Conservation (phyloP, 1,140 invertebrate species). For the Nixonia krombeini region DNA sequence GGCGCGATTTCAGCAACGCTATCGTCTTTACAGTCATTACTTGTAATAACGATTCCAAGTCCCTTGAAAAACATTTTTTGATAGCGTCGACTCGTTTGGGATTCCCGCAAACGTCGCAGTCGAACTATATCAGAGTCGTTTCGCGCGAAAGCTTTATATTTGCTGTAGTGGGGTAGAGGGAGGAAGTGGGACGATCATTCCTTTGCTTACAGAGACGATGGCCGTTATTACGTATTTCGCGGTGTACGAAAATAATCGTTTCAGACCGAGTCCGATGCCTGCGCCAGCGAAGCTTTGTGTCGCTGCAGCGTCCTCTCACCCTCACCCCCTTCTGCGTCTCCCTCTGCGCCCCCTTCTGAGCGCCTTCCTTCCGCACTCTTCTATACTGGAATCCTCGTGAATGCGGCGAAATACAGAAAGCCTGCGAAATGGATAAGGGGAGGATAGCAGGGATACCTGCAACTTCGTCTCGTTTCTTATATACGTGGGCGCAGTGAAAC, state of each 20-base stretch:
- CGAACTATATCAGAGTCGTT: slow-evolving; percentile 37
- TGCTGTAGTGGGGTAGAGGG: slow-evolving; percentile 7
- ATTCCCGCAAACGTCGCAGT: slow-evolving; percentile 18
- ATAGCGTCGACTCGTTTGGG: slow-evolving; percentile 24
- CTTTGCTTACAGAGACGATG: slow-evolving; percentile 25
- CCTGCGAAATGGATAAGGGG: slow-evolving; percentile 13
- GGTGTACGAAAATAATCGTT: slow-evolving; percentile 45
- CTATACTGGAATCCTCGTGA: slow-evolving; percentile 1
- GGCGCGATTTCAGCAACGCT: background rate
- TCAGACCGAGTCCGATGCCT: slow-evolving; percentile 31
- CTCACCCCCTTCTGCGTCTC: too few species aligned
- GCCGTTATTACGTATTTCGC: slow-evolving; percentile 44
- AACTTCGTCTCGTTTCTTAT: slow-evolving; percentile 5
- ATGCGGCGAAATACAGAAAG: slow-evolving; percentile 10
- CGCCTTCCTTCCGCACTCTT: slow-evolving; percentile 23
- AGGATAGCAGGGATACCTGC: background rate
- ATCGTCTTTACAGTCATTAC: slow-evolving; percentile 13
- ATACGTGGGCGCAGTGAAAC: slow-evolving; percentile 16
- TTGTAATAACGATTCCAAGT: slow-evolving; percentile 21
- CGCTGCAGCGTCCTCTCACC: slow-evolving; percentile 31
- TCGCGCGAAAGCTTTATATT: slow-evolving; percentile 38
- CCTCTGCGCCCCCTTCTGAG: too few species aligned
- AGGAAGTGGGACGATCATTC: slow-evolving; percentile 24
- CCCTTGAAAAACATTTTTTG: slow-evolving; percentile 15
- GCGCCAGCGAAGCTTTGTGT: slow-evolving; percentile 39